Conservation (phyloP, 1,140 invertebrate genomes). For the Linepithema humile region DNA sequence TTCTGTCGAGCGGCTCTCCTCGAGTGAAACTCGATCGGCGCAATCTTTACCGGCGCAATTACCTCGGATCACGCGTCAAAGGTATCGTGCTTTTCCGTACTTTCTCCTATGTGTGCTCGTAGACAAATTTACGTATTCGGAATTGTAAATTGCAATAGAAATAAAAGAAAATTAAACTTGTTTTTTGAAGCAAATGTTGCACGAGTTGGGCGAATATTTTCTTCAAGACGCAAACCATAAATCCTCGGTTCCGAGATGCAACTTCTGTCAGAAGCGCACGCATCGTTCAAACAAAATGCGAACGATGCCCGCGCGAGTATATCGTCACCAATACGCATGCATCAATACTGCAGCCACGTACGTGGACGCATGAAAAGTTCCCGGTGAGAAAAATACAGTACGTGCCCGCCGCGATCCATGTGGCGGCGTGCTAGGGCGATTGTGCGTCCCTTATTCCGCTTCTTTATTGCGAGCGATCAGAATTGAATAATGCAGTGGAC, state of each 20-base stretch:
- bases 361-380: constrained; percentile 35
- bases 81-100: background rate
- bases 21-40: constrained; percentile 34
- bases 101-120: background rate
- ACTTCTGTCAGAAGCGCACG: background rate
- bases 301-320: background rate
- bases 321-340: constrained; percentile 23
- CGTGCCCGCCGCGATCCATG: constrained; percentile 19
- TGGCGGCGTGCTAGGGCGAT: constrained; percentile 20
- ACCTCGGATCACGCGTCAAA: constrained; percentile 17
- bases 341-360: constrained; percentile 28
- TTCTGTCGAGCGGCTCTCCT: constrained; percentile 18
- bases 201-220: background rate
- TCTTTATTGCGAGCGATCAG: constrained; percentile 76
- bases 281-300: background rate
- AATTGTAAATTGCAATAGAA: background rate
- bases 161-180: background rate
- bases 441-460: constrained; percentile 68
- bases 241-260: background rate
- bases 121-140: background rate
- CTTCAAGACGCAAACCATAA: background rate
- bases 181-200: background rate
- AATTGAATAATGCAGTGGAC: constrained; percentile 78
- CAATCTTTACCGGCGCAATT: constrained; percentile 31
- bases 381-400: constrained; percentile 50